Base-by-base conservation (phyloP, 2,888 invertebrate genomes). In the Aphidius colemani region DNA sequence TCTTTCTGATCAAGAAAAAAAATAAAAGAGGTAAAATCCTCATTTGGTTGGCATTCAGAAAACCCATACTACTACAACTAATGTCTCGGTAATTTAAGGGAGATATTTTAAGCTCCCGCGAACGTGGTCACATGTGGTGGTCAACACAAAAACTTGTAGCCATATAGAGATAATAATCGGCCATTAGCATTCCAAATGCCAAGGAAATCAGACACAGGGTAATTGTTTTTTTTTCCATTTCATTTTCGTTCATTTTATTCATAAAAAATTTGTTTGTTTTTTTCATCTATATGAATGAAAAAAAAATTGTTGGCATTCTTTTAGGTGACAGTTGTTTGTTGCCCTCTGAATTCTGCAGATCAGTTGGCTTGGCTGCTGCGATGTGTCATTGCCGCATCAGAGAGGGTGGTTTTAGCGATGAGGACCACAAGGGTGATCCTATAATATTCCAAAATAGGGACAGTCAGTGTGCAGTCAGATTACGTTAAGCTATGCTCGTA, bases 401-500 rank as follows among this genome's bases (percentile, higher is more conserved):
- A 59, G 63, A 69, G 61, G 60, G 59, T 50, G 46, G 55, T 44
- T 61, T 53, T 13, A 48, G 13, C 53, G 40, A 59, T 66, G 59
- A 61, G 57, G 64, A 5, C 64, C 62, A 53, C 55, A 66, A 67
- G 71, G 72, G 72, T 71, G 68, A 66, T 45, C 18, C 46, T 55
- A 30, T 30, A 30, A 30, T 30, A 73, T 72, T 65, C 71, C 74
- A 73, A 75, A 77, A 77, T 76, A 77, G 77, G 78, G 72, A 76
- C 76, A 76, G 77, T 30, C 30, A 30, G 30, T 77, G 80, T 77
- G 80, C 80, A 80, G 78, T 81, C 80, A 81, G 81, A 81, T 81
- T 82, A 81, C 80, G 77, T 74, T 82, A 82, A 82, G 81, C 82
- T 81, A 82, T 82, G 82, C 79, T 75, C 76, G 82, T 82, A 82